Base-by-base conservation (phyloP, 2,113 vertebrate species). In the Motacilla alba region DNA sequence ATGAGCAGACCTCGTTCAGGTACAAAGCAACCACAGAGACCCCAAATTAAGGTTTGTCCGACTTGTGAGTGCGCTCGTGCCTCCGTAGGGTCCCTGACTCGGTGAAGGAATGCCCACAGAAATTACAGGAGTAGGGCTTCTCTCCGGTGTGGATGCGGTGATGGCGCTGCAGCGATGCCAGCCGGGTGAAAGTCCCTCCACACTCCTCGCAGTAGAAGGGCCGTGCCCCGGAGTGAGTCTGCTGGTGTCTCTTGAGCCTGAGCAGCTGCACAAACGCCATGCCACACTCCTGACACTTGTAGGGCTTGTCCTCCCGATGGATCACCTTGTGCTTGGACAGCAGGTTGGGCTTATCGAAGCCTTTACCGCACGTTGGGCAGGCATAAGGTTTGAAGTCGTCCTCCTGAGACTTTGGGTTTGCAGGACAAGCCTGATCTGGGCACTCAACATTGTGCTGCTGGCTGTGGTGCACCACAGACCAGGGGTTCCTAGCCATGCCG, bases 261-360 rank as follows among this genome's bases (percentile, higher is more conserved):
- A 94, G 75, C 70, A 95, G 79, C 49, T 97, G 96, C 80, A 97
- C 75, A 4, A 96, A 97, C 0, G 88, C 92, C 97, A 95, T 95
- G 44, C 93, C 93, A 14, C 95, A 95, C 15, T 97, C 93, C 74
- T 96, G 86, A 62, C 96, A 97, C 55, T 94, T 96, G n/a, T 91
- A 96, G 58, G 94, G 94, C 49, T 95, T 97, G 43, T 96, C 94
- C 20, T 96, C 52, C 11, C 63, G 52, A 41, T 97, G 93, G 81
- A 95, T 94, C 63, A 95, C 94, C 50, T 96, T 97, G 89, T 96
- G 94, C 75, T 97, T 97, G 76, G 93, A 97, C 59, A 96, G 95
- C 81, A 97, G 94, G 52, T 94, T 97, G 33, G 95, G 58, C 66
- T 96, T 97, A 16, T 83, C 69, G 0, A 97, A 96, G 24, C 37